Evolutionary conservation across 2,797 vertebrate species (phyloP).

Genomic region (Peromyscus eremicus): DNA sequence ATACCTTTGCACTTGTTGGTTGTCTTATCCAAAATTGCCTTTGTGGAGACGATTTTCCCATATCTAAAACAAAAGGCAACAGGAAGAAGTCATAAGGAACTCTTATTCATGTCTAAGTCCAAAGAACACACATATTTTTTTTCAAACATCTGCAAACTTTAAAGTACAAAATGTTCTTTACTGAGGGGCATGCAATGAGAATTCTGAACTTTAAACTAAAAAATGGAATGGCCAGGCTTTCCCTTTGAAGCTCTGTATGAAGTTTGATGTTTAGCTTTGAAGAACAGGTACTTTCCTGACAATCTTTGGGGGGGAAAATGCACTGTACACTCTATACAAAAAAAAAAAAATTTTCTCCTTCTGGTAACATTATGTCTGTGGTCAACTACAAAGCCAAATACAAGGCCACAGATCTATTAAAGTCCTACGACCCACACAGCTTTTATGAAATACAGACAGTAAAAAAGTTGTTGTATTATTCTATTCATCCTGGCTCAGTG

Average conservation of each 20-base stretch:
- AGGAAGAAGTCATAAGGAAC: constrained; percentile 50
- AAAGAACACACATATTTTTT: constrained; percentile 55
- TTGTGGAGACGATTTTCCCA: constrained; percentile 99
- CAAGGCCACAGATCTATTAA: constrained; percentile 33
- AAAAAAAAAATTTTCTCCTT: not conserved
- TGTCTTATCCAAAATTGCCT: constrained; percentile 99
- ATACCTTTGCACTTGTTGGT: constrained; percentile 99
- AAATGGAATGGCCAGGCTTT: not conserved
- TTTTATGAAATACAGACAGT: not conserved
- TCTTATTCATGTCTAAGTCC: constrained; percentile 48
- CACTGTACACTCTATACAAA: not conserved
- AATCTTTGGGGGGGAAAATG: not conserved
- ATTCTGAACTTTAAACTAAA: constrained; percentile 64
- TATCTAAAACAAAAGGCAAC: constrained; percentile 90
- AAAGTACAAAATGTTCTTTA: constrained; percentile 70
- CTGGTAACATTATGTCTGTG: constrained; percentile 1
- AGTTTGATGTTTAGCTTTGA: constrained; percentile 62
- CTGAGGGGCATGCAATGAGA: constrained; percentile 48
- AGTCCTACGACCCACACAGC: not conserved
- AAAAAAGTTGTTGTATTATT: not conserved
- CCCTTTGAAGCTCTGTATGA: constrained; percentile 22
- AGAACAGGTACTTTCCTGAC: constrained; percentile 54
- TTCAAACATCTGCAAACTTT: constrained; percentile 68
- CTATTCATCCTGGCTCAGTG: not conserved
- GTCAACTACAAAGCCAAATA: constrained; percentile 58